Percentiles rank a stretch among this genome's conserved stretches.
These are phyloP conservation scores for Cyclopterus lumpus DNA, from an alignment of 2,797 vertebrate species.

Conservation along the genomic window DNA sequence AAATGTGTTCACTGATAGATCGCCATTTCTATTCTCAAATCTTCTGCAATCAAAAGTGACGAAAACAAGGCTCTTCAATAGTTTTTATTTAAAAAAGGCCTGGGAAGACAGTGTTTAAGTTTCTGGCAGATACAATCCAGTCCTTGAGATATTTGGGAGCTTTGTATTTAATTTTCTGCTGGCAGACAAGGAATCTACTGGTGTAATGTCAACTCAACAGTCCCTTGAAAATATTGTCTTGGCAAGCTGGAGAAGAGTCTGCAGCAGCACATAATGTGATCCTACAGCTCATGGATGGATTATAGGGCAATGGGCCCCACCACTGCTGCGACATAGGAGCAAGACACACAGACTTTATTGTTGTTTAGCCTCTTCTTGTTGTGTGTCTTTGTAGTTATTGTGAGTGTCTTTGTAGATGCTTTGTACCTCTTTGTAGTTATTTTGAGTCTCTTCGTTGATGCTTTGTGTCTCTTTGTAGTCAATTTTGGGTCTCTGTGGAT, in stretches of 20 bases:
- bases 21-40: neutral
- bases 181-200: conserved; percentile 10
- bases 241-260: conserved; percentile 21
- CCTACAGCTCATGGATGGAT: neutral
- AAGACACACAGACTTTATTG: neutral
- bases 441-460: neutral
- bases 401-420: neutral
- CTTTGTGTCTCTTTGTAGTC: neutral
- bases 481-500: neutral
- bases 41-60: neutral
- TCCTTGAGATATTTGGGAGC: conserved; percentile 5
- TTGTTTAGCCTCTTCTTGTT: neutral
- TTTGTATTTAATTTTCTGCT: conserved; percentile 17
- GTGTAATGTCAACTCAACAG: conserved; percentile 20
- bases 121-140: conserved; percentile 1
- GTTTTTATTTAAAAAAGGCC: neutral
- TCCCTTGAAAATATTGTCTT: conserved; percentile 24
- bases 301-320: neutral
- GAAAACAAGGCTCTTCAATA: neutral
- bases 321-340: neutral
- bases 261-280: conserved; percentile 12
- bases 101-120: neutral
- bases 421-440: neutral
- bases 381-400: neutral
- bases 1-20: neutral